These are phyloP conservation scores for Artemia franciscana DNA, from an alignment of 1,140 invertebrate genomes.

Conservation along the genomic window DNA sequence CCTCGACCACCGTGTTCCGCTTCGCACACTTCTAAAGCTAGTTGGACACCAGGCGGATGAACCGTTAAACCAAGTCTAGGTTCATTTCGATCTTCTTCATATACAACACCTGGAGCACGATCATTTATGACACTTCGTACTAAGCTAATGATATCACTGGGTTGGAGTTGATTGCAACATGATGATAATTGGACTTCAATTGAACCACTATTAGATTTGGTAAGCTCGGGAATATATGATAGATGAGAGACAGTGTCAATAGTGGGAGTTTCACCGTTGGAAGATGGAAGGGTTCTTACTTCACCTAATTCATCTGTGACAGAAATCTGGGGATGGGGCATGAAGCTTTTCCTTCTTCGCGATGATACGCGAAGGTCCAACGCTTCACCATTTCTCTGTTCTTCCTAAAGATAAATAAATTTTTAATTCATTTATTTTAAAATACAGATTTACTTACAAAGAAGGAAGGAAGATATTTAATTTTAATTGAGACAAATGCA, in stretches of 20 bases:
- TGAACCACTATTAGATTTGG: constrained; percentile 24
- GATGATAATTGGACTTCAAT: constrained; percentile 47
- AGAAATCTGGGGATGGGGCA: constrained; percentile 50
- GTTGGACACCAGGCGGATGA: constrained; percentile 7
- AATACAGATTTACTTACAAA: too few species aligned
- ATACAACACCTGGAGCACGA: constrained; percentile 24
- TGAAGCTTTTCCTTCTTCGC: neutral
- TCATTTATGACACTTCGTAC: constrained; percentile 58
- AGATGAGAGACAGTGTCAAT: constrained; percentile 6
- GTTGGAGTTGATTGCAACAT: constrained; percentile 47
- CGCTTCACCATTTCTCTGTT: constrained; percentile 2
- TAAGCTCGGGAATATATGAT: constrained; percentile 14
- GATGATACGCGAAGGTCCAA: constrained; percentile 5
- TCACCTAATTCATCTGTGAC: constrained; percentile 68
- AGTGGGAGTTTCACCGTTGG: constrained; percentile 9
- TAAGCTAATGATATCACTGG: constrained; percentile 49
- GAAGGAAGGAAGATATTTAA: too few species aligned
- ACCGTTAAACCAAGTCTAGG: constrained; percentile 17
- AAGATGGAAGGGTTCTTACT: constrained; percentile 39
- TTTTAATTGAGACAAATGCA: too few species aligned
- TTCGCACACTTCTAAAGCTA: constrained; percentile 15
- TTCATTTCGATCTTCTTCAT: constrained; percentile 54
- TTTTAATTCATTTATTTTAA: too few species aligned
- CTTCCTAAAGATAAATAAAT: too few species aligned
- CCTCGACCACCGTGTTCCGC: constrained; percentile 30